phyloP scores from a whole-genome alignment of 2,797 vertebrate species.

The Typhlichthys eigenmanni region DNA sequence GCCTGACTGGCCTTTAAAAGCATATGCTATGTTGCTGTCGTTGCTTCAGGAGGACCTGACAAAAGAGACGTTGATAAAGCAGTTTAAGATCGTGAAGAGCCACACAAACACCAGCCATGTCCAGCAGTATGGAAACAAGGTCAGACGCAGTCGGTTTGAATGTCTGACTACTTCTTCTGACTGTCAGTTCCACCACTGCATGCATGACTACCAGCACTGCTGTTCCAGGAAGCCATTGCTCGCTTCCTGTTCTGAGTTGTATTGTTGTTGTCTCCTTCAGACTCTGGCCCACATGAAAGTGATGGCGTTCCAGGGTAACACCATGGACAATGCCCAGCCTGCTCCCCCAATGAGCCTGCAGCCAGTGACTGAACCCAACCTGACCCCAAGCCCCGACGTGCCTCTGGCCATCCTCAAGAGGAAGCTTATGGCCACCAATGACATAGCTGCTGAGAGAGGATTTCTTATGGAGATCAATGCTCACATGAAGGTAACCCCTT shows the following conservation, averaged over 20 bases:
- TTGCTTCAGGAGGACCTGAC: slow-evolving; percentile 86
- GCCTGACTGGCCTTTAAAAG: too few species aligned
- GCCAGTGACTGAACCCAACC: slow-evolving; percentile 72
- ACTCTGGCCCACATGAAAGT: slow-evolving; percentile 91
- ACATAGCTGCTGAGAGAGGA: slow-evolving; percentile 62
- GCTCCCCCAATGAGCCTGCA: slow-evolving; percentile 65
- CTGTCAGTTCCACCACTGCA: too few species aligned
- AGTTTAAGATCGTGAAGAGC: slow-evolving; percentile 89
- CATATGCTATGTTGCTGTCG: neutral
- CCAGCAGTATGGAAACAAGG: slow-evolving; percentile 95
- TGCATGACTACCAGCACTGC: too few species aligned
- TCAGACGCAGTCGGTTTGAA: slow-evolving; percentile 44
- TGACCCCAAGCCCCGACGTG: slow-evolving; percentile 90
- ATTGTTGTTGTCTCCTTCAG: slow-evolving; percentile 56
- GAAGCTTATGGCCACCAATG: slow-evolving; percentile 86
- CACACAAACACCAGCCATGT: slow-evolving; percentile 96
- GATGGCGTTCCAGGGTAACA: slow-evolving; percentile 86
- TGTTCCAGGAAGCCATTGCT: too few species aligned
- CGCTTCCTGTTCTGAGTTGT: neutral
- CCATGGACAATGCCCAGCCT: slow-evolving; percentile 49
- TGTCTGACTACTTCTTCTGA: neutral
- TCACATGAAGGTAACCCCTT: slow-evolving; percentile 79
- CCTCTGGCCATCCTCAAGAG: slow-evolving; percentile 92
- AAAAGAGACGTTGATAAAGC: slow-evolving; percentile 87
- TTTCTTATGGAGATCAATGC: slow-evolving; percentile 80